These are phyloP conservation scores for Sericinus montela DNA, from an alignment of 2,888 invertebrate genomes.

Conservation along the genomic window DNA sequence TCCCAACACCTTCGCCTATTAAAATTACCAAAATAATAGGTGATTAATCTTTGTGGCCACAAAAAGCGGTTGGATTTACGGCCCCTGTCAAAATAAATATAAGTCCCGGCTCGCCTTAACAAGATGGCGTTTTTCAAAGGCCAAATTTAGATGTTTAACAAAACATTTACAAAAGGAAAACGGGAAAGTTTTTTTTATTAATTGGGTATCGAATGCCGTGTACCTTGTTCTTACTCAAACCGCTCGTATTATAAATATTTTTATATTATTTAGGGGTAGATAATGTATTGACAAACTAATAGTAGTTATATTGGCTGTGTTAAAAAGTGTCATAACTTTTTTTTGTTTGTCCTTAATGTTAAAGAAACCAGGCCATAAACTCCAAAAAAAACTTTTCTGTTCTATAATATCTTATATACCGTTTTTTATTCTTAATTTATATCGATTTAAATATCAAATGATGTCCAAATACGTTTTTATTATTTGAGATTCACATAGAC, in stretches of 20 bases:
- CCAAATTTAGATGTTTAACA: slow-evolving; percentile 77
- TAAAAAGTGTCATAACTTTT: too few relatives aligned
- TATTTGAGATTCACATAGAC: too few relatives aligned
- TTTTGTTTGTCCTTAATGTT: too few relatives aligned
- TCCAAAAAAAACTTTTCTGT: too few relatives aligned
- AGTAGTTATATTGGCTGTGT: too few relatives aligned
- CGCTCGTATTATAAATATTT: slow-evolving; percentile 5
- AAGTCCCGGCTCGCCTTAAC: slow-evolving; percentile 45
- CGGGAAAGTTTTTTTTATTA: slow-evolving; percentile 50
- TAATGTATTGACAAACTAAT: too few relatives aligned
- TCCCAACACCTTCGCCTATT: slow-evolving; percentile 62
- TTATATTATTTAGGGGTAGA: slow-evolving; percentile 8
- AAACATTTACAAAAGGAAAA: slow-evolving; percentile 60
- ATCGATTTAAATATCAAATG: too few relatives aligned
- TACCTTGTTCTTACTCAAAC: slow-evolving; percentile 29
- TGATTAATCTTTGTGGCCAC: slow-evolving; percentile 65
- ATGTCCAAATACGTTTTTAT: too few relatives aligned
- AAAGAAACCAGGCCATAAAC: too few relatives aligned
- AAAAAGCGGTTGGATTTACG: slow-evolving; percentile 61
- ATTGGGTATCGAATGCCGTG: slow-evolving; percentile 57
- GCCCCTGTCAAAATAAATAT: slow-evolving; percentile 68
- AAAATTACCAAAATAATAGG: slow-evolving; percentile 70
- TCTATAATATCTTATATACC: too few relatives aligned
- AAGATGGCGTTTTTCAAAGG: slow-evolving; percentile 40
- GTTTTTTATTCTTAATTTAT: too few relatives aligned